Percentiles rank a stretch among this genome's conserved stretches.
Evolutionary conservation across 2,888 invertebrate species (phyloP).

Genomic region (Eudasyphora cyanicolor): DNA sequence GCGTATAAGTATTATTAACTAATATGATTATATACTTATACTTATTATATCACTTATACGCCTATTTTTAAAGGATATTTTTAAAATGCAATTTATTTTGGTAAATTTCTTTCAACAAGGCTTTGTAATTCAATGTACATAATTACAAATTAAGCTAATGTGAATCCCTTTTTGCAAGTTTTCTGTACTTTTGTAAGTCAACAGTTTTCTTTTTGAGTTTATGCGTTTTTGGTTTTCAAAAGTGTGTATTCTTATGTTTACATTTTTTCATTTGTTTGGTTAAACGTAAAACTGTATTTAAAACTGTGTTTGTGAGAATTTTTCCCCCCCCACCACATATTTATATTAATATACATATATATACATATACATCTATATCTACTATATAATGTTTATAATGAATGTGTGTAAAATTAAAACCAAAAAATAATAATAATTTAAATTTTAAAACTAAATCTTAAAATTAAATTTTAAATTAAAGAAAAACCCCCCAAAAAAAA

Average conservation of each 20-base stretch:
- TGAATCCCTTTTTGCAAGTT: conserved; percentile 2
- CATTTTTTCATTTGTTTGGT: conserved; percentile 38
- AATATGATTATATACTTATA: no score
- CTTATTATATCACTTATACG: no score
- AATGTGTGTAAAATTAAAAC: conserved; percentile 54
- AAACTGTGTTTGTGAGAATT: conserved; percentile 64
- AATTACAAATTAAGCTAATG: no score
- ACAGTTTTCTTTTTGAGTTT: neutral
- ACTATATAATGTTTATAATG: conserved; percentile 48
- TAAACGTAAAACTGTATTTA: conserved; percentile 65
- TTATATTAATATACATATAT: neutral
- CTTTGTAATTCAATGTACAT: no score
- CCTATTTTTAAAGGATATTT: no score
- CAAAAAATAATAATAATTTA: neutral
- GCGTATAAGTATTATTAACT: no score
- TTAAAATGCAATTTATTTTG: no score
- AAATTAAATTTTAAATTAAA: conserved; percentile 46
- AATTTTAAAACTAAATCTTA: neutral
- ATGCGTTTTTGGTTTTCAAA: conserved; percentile 17
- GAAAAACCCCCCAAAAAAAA: conserved; percentile 58
- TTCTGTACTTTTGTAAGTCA: conserved; percentile 21
- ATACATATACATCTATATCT: neutral
- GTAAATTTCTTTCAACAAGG: no score
- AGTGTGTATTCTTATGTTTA: neutral
- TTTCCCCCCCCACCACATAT: neutral